Evolutionary conservation across 2,888 invertebrate species (phyloP).

Genomic region (Drosophila glabriapex): DNA sequence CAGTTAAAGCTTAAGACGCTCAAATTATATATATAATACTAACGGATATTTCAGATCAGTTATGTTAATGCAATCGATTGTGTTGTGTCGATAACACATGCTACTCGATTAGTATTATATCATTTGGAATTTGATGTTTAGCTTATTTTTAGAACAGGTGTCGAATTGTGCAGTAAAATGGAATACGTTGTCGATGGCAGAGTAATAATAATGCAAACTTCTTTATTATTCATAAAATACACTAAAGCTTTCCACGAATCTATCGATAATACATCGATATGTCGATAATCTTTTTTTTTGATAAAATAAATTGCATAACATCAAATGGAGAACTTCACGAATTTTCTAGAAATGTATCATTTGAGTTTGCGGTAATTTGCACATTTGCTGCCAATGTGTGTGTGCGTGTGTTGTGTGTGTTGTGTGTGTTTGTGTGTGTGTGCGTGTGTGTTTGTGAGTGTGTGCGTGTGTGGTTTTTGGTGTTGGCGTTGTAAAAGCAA

Average conservation of each 20-base stretch:
- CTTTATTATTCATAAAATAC: too few species aligned
- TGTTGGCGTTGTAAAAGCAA: constrained; percentile 1
- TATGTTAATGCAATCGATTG: not conserved
- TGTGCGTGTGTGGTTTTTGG: not conserved
- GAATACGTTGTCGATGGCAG: not conserved
- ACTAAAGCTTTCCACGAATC: not conserved
- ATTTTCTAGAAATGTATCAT: not conserved
- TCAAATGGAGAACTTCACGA: not conserved
- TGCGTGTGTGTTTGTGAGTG: not conserved
- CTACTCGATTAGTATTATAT: not conserved
- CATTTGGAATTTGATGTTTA: not conserved
- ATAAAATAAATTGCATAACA: not conserved
- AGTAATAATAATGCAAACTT: not conserved
- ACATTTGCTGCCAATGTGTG: not conserved
- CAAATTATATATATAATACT: not conserved
- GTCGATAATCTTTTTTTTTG: not conserved
- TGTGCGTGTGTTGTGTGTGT: not conserved
- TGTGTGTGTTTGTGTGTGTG: not conserved
- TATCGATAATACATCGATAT: not conserved
- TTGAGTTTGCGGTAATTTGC: not conserved
- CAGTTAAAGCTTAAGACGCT: constrained; percentile 2
- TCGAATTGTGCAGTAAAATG: not conserved
- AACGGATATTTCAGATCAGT: not conserved
- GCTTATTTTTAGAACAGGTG: not conserved
- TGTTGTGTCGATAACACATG: not conserved